Conservation (phyloP, 1,140 invertebrate species). For the Anagrus nilaparvatae region DNA sequence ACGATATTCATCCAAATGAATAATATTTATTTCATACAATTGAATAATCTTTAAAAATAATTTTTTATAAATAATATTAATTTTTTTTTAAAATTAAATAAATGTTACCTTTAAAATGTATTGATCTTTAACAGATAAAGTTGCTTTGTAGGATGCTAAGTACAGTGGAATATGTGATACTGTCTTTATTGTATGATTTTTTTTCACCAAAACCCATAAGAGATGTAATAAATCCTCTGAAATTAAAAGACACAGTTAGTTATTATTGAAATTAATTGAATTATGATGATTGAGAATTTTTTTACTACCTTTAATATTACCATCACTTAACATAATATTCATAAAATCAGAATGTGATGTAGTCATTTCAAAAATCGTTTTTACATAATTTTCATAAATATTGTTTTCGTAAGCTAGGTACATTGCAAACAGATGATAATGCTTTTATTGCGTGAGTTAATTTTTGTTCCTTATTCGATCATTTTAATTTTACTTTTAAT, state of each 20-base stretch:
- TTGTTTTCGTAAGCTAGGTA: conserved; percentile 45
- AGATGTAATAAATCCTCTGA: conserved; percentile 48
- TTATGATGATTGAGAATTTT: conserved; percentile 26
- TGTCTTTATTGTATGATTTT: conserved; percentile 51
- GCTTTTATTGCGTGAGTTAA: conserved; percentile 44
- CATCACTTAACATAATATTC: conserved; percentile 48
- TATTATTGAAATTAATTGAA: conserved; percentile 5
- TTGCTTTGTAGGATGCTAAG: conserved; percentile 60
- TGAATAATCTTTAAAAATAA: conserved; percentile 41
- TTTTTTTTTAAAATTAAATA: conserved; percentile 8
- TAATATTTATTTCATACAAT: conserved; percentile 51
- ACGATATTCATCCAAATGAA: conserved; percentile 54
- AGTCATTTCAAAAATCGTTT: conserved; percentile 59
- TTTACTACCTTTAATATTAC: conserved; percentile 41
- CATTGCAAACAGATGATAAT: conserved; percentile 45
- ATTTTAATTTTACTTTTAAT: conserved; percentile 47
- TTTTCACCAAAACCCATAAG: conserved; percentile 47
- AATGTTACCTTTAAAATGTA: conserved; percentile 46
- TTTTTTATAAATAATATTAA: conserved; percentile 4
- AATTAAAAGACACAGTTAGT: conserved; percentile 16
- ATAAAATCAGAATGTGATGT: conserved; percentile 63
- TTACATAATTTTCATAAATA: conserved; percentile 41
- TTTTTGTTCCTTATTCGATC: too few relatives aligned
- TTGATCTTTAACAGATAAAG: conserved; percentile 52
- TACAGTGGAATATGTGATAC: conserved; percentile 56